Conservation (phyloP, 2,888 invertebrate genomes). For the Brachycybe producta region DNA sequence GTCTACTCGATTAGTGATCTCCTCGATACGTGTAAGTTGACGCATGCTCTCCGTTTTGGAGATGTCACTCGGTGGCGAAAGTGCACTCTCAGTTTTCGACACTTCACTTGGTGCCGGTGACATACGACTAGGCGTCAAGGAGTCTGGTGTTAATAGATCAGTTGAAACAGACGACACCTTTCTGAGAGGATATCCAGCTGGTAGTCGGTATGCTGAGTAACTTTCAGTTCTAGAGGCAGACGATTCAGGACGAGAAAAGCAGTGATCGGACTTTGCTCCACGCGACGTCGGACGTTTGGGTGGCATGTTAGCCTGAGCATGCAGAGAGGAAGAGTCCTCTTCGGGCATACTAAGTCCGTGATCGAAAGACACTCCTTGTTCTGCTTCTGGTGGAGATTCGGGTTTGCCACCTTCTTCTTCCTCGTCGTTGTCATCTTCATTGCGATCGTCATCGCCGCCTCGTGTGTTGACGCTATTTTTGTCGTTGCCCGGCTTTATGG, state of each 20-base stretch:
- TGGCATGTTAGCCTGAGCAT: conserved; percentile 22
- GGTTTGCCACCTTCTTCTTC: conserved; percentile 21
- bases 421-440: conserved; percentile 20
- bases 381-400: conserved; percentile 19
- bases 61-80: conserved; percentile 27
- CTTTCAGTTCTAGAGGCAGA: conserved; percentile 24
- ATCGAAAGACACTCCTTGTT: too few relatives aligned
- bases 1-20: conserved; percentile 20
- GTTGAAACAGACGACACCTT: conserved; percentile 24
- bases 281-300: conserved; percentile 20
- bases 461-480: background rate
- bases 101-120: conserved; percentile 29
- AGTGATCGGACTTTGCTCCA: background rate
- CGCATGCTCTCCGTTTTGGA: conserved; percentile 28
- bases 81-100: conserved; percentile 28
- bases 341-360: background rate
- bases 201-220: conserved; percentile 24
- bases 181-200: conserved; percentile 24
- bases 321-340: background rate
- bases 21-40: conserved; percentile 25
- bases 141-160: conserved; percentile 26
- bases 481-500: background rate
- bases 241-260: conserved; percentile 25
- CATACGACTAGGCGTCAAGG: conserved; percentile 26
- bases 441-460: conserved; percentile 11